phyloP scores from a whole-genome alignment of 2,113 vertebrate species.

The Benitochromis conjunctus region DNA sequence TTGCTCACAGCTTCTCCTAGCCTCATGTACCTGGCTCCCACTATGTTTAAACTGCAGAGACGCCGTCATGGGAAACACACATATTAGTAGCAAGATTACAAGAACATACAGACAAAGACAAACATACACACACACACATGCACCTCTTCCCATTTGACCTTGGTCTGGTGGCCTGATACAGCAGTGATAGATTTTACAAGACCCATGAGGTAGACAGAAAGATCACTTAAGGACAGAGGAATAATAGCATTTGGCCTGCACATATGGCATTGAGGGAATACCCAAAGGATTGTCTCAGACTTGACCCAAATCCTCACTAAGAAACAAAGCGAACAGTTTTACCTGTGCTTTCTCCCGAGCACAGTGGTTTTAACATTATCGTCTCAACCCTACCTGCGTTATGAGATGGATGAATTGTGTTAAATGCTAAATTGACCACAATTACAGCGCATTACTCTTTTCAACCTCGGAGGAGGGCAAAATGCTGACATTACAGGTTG shows the following conservation, averaged over 20 bases:
- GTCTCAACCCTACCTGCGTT: not conserved
- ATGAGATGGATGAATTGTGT: not conserved
- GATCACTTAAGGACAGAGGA: conserved; percentile 28
- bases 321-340: not conserved
- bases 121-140: not conserved
- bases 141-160: not conserved
- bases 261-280: conserved; percentile 40
- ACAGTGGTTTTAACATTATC: not conserved
- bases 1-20: not conserved
- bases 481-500: not conserved
- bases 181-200: conserved; percentile 11
- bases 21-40: conserved; percentile 3
- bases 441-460: not conserved
- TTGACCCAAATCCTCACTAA: conserved; percentile 43
- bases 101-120: not conserved
- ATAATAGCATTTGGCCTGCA: conserved; percentile 32
- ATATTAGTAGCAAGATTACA: not conserved
- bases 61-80: not conserved
- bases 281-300: conserved; percentile 7
- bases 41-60: not conserved
- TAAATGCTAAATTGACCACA: not conserved
- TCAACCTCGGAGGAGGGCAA: not conserved
- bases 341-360: not conserved
- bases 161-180: not conserved
- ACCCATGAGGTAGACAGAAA: not conserved